A percentile compares a stretch with the other conserved stretches of the same genome.
These are phyloP conservation scores for Sceloporus tristichus DNA, from an alignment of 2,113 vertebrate genomes.

Conservation along the genomic window DNA sequence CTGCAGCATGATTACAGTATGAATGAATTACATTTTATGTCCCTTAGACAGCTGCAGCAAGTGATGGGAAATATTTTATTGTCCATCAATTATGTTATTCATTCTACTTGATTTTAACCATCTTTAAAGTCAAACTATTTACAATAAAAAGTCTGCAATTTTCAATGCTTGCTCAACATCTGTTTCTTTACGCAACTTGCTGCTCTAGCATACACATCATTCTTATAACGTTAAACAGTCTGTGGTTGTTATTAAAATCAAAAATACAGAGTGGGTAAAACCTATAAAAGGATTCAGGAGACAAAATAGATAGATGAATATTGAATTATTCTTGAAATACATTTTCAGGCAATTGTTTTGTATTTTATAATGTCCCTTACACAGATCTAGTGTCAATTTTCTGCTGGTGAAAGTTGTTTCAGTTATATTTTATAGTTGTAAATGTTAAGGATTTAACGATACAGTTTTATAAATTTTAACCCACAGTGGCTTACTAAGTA, in stretches of 20 bases:
- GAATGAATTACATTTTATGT: constrained; percentile 84
- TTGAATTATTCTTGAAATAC: constrained; percentile 66
- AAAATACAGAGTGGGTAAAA: constrained; percentile 52
- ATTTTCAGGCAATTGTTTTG: constrained; percentile 69
- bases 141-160: constrained; percentile 82
- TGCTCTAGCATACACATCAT: constrained; percentile 75
- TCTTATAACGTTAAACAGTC: constrained; percentile 71
- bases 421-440: constrained; percentile 64
- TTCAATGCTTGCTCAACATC: constrained; percentile 70
- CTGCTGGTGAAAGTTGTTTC: constrained; percentile 60
- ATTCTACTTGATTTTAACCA: constrained; percentile 81
- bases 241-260: constrained; percentile 74
- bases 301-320: constrained; percentile 67
- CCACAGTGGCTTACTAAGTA: constrained; percentile 67
- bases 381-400: constrained; percentile 60
- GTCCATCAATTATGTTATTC: constrained; percentile 76
- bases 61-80: constrained; percentile 81
- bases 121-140: constrained; percentile 77
- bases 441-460: constrained; percentile 65
- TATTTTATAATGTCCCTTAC: constrained; percentile 67
- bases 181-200: constrained; percentile 69
- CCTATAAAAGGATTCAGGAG: constrained; percentile 39
- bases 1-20: constrained; percentile 89
- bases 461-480: constrained; percentile 64
- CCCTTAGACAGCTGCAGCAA: constrained; percentile 85